Conservation (phyloP, 2,113 vertebrate species). For the Brevimyrus niger region DNA sequence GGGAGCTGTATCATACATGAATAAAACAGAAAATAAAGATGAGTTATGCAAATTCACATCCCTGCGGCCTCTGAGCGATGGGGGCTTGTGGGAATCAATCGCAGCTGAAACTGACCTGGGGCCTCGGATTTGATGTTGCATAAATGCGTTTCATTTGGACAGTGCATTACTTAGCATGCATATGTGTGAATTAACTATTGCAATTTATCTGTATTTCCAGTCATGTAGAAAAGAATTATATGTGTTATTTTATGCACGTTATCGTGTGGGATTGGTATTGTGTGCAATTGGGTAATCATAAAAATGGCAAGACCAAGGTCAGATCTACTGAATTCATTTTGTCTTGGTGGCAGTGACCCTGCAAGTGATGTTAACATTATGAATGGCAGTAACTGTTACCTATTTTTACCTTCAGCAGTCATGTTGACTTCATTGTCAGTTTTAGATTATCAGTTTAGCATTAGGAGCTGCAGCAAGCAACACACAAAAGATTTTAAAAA, state of each 20-base stretch:
- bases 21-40: not conserved
- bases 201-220: conserved; percentile 8
- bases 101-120: conserved; percentile 1
- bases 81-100: not conserved
- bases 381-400: not conserved
- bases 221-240: not conserved
- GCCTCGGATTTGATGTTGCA: not conserved
- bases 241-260: not conserved
- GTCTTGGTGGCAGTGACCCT: not conserved
- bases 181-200: not conserved
- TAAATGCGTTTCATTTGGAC: not conserved
- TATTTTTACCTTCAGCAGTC: not conserved
- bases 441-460: not conserved
- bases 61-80: not conserved
- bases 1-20: not conserved
- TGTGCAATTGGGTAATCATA: not conserved
- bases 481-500: not conserved
- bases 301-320: not conserved
- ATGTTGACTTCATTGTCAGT: not conserved
- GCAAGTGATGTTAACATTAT: not conserved
- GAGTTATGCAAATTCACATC: not conserved
- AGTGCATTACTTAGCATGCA: not conserved
- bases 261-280: not conserved
- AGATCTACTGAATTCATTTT: not conserved
- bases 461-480: not conserved